phyloP scores from a whole-genome alignment of 2,888 invertebrate genomes.

The Emmelina monodactyla region DNA sequence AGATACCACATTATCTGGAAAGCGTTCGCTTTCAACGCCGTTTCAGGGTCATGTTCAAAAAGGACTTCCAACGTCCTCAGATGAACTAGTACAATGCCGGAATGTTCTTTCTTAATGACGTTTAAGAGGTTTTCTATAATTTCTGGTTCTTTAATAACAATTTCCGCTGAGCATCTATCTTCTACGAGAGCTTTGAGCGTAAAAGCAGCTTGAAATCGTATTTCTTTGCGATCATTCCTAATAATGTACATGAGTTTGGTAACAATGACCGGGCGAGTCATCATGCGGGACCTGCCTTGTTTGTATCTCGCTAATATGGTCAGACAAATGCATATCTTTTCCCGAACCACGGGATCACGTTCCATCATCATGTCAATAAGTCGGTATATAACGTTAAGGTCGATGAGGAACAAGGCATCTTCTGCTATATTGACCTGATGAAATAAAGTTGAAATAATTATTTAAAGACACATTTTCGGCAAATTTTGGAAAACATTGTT shows the following conservation, averaged over 20 bases:
- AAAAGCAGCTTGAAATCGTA: conserved; percentile 42
- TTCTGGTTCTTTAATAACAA: conserved; percentile 25
- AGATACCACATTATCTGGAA: conserved; percentile 39
- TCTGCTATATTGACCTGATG: conserved; percentile 47
- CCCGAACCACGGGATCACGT: conserved; percentile 36
- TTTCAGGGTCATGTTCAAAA: conserved; percentile 37
- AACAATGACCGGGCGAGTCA: conserved; percentile 29
- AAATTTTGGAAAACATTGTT: neutral
- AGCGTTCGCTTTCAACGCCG: conserved; percentile 37
- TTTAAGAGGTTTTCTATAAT: conserved; percentile 40
- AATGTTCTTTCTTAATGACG: conserved; percentile 41
- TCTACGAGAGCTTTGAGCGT: conserved; percentile 33
- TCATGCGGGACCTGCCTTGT: conserved; percentile 36
- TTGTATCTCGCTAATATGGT: conserved; percentile 32
- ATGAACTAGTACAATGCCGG: conserved; percentile 38
- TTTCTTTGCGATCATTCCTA: conserved; percentile 41
- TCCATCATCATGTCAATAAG: conserved; percentile 39
- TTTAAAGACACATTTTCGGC: neutral
- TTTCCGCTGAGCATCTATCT: conserved; percentile 32
- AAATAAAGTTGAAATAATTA: neutral
- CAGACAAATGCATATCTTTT: conserved; percentile 41
- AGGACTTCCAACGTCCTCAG: conserved; percentile 36
- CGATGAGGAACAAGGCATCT: conserved; percentile 37
- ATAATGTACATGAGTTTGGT: conserved; percentile 34
- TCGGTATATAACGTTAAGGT: conserved; percentile 38